Evolutionary conservation across 2,797 vertebrate genomes (phyloP), one percentile per base, ranked within the genome.

Genomic region (Etheostoma nigrum): DNA sequence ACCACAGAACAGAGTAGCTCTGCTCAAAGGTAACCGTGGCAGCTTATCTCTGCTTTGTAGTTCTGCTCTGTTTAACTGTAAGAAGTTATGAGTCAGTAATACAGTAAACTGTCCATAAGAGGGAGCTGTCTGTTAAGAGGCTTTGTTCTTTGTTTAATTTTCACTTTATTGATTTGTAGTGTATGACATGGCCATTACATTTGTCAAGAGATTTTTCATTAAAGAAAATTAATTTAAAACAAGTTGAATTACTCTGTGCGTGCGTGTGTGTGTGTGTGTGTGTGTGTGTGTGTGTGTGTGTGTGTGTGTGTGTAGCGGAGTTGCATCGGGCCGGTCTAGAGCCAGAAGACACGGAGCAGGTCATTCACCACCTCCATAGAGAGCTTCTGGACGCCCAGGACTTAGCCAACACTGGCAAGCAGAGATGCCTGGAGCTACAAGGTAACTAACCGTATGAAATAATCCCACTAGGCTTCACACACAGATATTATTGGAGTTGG

Each of bases 381-480:
- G 97, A 99, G 83, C 94, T 99, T 80, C 91, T 98, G 78, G 97
- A 98, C 92, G 98, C 97, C 81, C 98, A 98, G 94, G 97, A 98
- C 65, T 93, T 99, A 90, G 97, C 97, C 95, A 98, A 97, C 93
- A 94, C 96, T 55, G 97, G 96, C 93, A 98, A 97, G 92, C 97
- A 98, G 94, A 97, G 96, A 92, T 98, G 97, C 94, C 95, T 96
- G 89, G 97, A 99, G 92, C 96, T 99, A 65, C 97, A 99, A 96
- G 97, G 98, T 99, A 93, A 72, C n/a, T 8, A 8, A 16, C n/a
- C 7, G 10, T 7, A 3, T 25, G 19, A 19, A 44, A 68, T 8
- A 40, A 10, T 21, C 40, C 40, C 2, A 6, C 18, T 36, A 40
- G 36, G 10, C 3, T 10, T 10, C 36, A 33, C 6, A 27, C 42